phyloP scores from a whole-genome alignment of 2,888 invertebrate species.

The Sycophila texana region DNA sequence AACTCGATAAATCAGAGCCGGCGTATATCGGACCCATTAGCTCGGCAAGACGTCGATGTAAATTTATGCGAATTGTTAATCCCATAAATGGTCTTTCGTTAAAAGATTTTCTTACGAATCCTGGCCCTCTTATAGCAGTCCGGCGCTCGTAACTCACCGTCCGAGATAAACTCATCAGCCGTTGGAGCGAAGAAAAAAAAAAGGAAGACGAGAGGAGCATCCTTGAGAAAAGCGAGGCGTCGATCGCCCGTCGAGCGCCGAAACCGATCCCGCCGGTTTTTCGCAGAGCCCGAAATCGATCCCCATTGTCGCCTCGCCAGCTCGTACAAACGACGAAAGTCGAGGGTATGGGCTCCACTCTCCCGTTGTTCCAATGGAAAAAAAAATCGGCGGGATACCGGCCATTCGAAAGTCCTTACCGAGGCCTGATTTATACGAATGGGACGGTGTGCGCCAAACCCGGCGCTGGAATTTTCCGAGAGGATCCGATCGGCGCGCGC shows the following conservation, averaged over 20 bases:
- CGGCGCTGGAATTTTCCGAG: constrained; percentile 17
- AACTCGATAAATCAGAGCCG: too few relatives aligned
- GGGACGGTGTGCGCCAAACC: background rate
- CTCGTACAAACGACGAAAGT: constrained; percentile 43
- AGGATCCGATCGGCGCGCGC: background rate
- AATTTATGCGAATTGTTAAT: too few relatives aligned
- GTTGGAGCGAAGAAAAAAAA: background rate
- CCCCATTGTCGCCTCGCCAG: constrained; percentile 43
- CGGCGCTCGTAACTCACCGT: background rate
- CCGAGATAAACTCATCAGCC: constrained; percentile 26
- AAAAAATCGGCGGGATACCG: constrained; percentile 41
- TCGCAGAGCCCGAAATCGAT: constrained; percentile 50
- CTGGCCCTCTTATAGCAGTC: too few relatives aligned
- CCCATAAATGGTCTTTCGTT: too few relatives aligned
- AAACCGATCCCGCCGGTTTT: background rate
- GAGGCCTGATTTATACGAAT: constrained; percentile 48
- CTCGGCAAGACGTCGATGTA: too few relatives aligned
- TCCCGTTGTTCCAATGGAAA: background rate
- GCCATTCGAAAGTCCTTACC: constrained; percentile 47
- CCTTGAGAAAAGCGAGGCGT: background rate
- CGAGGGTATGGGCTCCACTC: constrained; percentile 24
- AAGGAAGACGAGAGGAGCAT: background rate
- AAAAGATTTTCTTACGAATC: too few relatives aligned
- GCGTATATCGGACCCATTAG: too few relatives aligned
- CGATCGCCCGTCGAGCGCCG: background rate